Conservation (phyloP, 2,888 invertebrate species). For the Mimachlamys varia region DNA sequence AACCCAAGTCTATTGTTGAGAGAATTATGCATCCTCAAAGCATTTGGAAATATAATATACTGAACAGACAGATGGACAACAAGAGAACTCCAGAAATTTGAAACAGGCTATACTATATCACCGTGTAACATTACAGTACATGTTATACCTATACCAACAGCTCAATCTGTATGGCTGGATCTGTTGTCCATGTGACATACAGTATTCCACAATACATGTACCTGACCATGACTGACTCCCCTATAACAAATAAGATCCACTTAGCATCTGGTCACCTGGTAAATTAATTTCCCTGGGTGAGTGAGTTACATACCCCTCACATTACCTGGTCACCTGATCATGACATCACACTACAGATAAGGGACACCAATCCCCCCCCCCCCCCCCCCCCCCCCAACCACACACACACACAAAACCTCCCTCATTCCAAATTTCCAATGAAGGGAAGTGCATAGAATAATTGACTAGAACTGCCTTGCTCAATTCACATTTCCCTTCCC, state of each 20-base stretch:
- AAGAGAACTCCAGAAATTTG: not conserved
- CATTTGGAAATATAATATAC: not conserved
- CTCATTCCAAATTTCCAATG: too few species aligned
- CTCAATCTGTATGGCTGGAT: constrained; percentile 8
- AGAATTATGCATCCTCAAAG: not conserved
- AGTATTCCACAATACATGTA: not conserved
- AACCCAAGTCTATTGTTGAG: too few species aligned
- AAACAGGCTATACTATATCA: not conserved
- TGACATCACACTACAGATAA: too few species aligned
- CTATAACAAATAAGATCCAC: not conserved
- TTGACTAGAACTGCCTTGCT: too few species aligned
- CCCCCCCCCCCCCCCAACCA: too few species aligned
- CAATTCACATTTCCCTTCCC: too few species aligned
- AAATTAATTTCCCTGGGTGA: not conserved
- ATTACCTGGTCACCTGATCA: too few species aligned
- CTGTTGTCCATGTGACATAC: not conserved
- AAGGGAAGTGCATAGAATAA: too few species aligned
- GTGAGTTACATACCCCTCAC: not conserved
- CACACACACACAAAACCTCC: too few species aligned
- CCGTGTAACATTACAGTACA: not conserved
- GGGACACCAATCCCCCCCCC: too few species aligned
- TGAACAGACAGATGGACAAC: not conserved
- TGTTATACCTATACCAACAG: not conserved
- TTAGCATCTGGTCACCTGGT: not conserved
- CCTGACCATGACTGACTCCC: not conserved